A percentile compares a stretch with the other conserved stretches of the same genome.
These are phyloP conservation scores for Polia nebulosa DNA, from an alignment of 2,888 invertebrate species.

Conservation along the genomic window DNA sequence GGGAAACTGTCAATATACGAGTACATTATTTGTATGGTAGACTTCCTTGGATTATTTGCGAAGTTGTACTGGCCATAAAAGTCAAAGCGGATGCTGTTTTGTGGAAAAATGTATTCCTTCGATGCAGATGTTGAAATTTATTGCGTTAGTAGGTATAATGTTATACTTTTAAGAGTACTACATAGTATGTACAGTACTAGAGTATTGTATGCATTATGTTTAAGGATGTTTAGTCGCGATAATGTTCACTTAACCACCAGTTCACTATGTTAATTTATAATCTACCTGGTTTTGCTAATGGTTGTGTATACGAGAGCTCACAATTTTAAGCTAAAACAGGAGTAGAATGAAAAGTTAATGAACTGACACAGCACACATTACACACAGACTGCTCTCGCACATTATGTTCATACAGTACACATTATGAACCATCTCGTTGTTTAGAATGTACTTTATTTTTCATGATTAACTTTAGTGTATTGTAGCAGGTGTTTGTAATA, in stretches of 20 bases:
- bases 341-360: not conserved
- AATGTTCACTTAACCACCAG: no score
- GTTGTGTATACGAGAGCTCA: not conserved
- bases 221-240: not conserved
- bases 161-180: no score
- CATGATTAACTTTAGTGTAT: no score
- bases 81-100: not conserved
- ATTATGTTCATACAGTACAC: not conserved
- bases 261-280: no score
- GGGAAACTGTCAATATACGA: not conserved
- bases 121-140: no score
- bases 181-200: no score
- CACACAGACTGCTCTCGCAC: not conserved
- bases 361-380: not conserved
- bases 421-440: not conserved
- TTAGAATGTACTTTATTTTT: not conserved
- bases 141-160: no score
- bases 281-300: not conserved
- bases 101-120: not conserved
- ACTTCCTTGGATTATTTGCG: not conserved
- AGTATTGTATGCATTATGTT: not conserved
- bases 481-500: no score
- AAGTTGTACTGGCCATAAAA: not conserved
- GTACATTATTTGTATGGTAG: not conserved
- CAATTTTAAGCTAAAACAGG: not conserved